Base-by-base conservation (phyloP, 2,797 vertebrate species). In the Halcyon chelicuti region DNA sequence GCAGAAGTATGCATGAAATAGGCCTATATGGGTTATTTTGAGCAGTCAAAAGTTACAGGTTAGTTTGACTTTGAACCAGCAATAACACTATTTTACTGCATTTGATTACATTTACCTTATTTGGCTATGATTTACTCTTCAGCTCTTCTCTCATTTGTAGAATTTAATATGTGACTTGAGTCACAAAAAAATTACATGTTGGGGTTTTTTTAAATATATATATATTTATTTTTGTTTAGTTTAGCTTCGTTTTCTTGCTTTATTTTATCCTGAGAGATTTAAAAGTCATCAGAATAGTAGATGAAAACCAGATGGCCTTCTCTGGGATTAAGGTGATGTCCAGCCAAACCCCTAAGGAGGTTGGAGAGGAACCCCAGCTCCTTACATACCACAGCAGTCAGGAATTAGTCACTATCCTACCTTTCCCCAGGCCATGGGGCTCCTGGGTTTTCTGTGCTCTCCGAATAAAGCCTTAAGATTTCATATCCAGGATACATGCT, bases 321-420 rank as follows among this genome's bases (percentile, higher is more conserved):
- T 62, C 0, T 2, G 1, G 9, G 14, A 0, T 15, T 78, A 7
- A 7, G 14, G 4, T 31, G 3, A 44, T 44, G 22, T 47, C 67
- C 28, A 65, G 10, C 5, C n/a, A 76, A 23, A 46, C 14, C 12
- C 14, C 35, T 39, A 17, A 9, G 39, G 18, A 77, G 9, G 14
- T 66, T 54, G 5, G 6, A 39, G 44, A 47, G 18, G 26, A 72
- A 21, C 2, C 2, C 4, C 29, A 73, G 15, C 8, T 58, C 31
- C 14, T 63, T n/a, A 47, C 21, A 8, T 42, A 4, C 9, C 9
- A 23, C 1, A 7, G 42, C 20, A 46, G 5, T 25, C 8, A 5
- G 29, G 29, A 47, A 3, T 62, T 55, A 47, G n/a, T 33, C 33
- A 46, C 10, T 44, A 14, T 51, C 18, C 39, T 62, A 18, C 40